Evolutionary conservation across 2,888 invertebrate genomes (phyloP).

Genomic region (Drosophila pegasa): DNA sequence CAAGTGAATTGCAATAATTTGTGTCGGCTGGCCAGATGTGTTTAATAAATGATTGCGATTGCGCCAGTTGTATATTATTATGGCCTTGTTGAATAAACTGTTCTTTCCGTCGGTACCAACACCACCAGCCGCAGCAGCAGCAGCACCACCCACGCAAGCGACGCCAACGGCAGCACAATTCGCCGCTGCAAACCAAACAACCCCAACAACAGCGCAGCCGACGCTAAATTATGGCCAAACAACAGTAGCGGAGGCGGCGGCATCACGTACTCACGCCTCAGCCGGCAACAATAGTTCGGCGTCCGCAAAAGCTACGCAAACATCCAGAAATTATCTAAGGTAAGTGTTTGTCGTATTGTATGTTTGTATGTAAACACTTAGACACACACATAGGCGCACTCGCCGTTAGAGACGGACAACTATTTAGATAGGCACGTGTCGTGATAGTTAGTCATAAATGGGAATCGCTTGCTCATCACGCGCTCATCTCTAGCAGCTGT

Average conservation of each 20-base stretch:
- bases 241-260: slow-evolving; percentile 62
- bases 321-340: slow-evolving; percentile 84
- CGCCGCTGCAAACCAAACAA: slow-evolving; percentile 48
- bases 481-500: slow-evolving; percentile 34
- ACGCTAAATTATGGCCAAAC: slow-evolving; percentile 59
- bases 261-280: slow-evolving; percentile 66
- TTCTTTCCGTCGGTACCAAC: slow-evolving; percentile 87
- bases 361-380: slow-evolving; percentile 4
- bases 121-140: slow-evolving; percentile 33
- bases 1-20: slow-evolving; percentile 56
- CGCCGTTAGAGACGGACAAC: slow-evolving; percentile 10
- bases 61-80: slow-evolving; percentile 82
- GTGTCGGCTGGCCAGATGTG: slow-evolving; percentile 69
- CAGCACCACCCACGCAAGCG: slow-evolving; percentile 54
- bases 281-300: slow-evolving; percentile 71
- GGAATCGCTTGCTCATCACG: slow-evolving; percentile 5
- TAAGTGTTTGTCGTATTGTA: slow-evolving; percentile 66
- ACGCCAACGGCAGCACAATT: slow-evolving; percentile 49
- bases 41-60: slow-evolving; percentile 75
- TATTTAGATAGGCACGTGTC: slow-evolving; percentile 45
- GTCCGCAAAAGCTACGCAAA: slow-evolving; percentile 74
- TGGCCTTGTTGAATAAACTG: slow-evolving; percentile 91
- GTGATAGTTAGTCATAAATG: slow-evolving; percentile 11
- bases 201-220: slow-evolving; percentile 45
- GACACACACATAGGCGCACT: slow-evolving; percentile 7